Conservation (phyloP, 53 echinoderm and acorn worm genomes). For the Antedon mediterranea region DNA sequence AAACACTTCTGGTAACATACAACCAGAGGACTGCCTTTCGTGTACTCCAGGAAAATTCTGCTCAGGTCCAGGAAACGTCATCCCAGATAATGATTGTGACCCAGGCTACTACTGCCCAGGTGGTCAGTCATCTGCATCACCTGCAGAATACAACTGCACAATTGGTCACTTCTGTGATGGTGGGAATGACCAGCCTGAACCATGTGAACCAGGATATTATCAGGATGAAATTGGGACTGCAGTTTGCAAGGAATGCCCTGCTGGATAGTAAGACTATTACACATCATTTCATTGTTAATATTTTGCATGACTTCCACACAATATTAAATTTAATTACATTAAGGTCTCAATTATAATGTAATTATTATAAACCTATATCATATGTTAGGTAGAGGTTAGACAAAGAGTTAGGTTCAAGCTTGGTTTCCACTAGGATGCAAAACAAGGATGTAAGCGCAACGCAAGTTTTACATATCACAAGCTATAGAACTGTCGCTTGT, state of each 20-base stretch:
- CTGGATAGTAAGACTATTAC: constrained; percentile 42
- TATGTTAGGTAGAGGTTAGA: no score
- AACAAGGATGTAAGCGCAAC: no score
- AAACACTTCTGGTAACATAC: constrained; percentile 66
- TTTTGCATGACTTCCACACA: no score
- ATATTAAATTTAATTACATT: no score
- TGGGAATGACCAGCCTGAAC: constrained; percentile 57
- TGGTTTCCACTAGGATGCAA: no score
- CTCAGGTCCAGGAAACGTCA: constrained; percentile 46
- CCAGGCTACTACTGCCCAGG: constrained; percentile 92
- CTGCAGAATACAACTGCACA: constrained; percentile 79
- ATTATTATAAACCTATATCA: no score
- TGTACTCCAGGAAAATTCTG: constrained; percentile 92
- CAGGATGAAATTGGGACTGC: constrained; percentile 70
- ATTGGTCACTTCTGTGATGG: constrained; percentile 74
- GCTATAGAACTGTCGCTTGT: no score
- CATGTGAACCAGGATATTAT: constrained; percentile 68
- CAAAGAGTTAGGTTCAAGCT: no score
- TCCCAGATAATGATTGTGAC: constrained; percentile 57
- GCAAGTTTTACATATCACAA: no score
- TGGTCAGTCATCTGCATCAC: constrained; percentile 64
- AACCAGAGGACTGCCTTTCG: constrained; percentile 51
- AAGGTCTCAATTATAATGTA: no score
- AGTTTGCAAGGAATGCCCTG: constrained; percentile 55
- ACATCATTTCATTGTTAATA: no score